These are phyloP conservation scores for Nephrotoma appendiculata DNA, from an alignment of 2,888 invertebrate genomes.

Conservation along the genomic window DNA sequence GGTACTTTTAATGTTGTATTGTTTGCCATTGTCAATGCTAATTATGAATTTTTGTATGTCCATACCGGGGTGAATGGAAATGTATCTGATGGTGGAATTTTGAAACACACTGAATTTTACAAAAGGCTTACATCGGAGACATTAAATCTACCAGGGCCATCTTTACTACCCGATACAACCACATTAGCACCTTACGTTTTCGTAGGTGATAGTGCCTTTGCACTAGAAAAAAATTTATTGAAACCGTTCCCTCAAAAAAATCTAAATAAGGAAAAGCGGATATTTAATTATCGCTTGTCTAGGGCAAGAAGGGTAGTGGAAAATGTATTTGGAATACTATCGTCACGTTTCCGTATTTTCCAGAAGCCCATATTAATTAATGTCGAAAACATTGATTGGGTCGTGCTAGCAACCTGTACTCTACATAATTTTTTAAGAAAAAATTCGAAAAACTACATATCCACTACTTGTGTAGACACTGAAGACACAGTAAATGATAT, in stretches of 20 bases:
- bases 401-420: not conserved
- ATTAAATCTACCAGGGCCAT: not conserved
- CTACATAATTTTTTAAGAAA: not conserved
- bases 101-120: not conserved
- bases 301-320: not conserved
- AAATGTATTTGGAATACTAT: not conserved
- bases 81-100: not conserved
- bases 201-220: not conserved
- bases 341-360: not conserved
- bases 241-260: not conserved
- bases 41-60: not conserved
- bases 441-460: not conserved
- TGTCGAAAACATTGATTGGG: not conserved
- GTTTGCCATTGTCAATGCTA: too few relatives aligned
- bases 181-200: not conserved
- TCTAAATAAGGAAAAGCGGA: not conserved
- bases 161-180: not conserved
- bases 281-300: not conserved
- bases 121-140: not conserved
- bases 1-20: too few relatives aligned
- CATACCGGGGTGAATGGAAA: not conserved
- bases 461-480: not conserved
- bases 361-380: not conserved
- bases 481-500: not conserved
- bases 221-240: not conserved